phyloP scores from a whole-genome alignment of 2,113 vertebrate species.

The Elanus axillaris region DNA sequence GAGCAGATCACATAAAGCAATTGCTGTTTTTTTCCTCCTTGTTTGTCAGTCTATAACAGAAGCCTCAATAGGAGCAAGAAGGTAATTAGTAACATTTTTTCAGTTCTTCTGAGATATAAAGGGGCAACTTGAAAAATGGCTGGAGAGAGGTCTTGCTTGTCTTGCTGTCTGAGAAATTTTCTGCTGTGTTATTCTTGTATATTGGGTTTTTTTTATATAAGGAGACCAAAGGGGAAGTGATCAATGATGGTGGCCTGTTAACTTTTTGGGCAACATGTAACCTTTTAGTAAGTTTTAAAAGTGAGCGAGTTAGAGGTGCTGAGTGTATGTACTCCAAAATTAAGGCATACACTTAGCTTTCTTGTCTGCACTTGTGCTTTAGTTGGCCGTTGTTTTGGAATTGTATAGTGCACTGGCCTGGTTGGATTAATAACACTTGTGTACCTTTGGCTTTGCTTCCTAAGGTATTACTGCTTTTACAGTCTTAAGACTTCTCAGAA shows the following conservation, averaged over 20 bases:
- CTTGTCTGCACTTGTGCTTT: neutral
- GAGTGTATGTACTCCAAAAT: neutral
- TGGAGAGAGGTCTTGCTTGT: neutral
- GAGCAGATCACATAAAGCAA: neutral
- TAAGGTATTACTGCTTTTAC: neutral
- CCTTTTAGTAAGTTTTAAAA: neutral
- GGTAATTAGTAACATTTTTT: neutral
- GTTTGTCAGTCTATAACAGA: neutral
- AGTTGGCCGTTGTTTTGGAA: neutral
- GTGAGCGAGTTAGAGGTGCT: neutral
- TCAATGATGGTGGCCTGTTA: neutral
- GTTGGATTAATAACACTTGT: neutral
- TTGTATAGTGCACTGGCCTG: neutral
- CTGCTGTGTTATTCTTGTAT: neutral
- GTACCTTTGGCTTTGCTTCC: neutral
- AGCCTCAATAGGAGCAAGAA: neutral
- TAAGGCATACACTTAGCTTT: neutral
- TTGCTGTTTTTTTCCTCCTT: neutral
- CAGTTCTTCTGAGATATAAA: neutral
- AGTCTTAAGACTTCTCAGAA: neutral
- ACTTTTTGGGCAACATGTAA: neutral
- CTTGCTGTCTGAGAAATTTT: neutral
- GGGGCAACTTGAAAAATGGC: neutral
- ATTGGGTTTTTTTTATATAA: neutral
- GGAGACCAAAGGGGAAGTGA: neutral